A percentile compares a stretch with the other conserved stretches of the same genome.
Conservation (phyloP, 2,888 invertebrate species). For the Cataglyphis livida region DNA sequence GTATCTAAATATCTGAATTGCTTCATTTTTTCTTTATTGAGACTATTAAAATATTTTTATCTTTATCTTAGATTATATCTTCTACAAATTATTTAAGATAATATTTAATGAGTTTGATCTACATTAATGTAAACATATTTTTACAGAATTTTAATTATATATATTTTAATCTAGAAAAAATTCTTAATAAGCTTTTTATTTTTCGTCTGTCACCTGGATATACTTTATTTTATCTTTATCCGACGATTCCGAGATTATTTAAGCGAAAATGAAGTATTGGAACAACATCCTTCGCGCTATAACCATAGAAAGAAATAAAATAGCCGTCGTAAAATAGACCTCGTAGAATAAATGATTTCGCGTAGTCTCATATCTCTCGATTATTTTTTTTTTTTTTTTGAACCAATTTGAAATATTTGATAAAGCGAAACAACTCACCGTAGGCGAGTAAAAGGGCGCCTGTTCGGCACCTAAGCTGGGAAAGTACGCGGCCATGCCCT, state of each 20-base stretch:
- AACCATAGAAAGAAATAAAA: neutral
- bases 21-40: neutral
- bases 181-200: neutral
- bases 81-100: neutral
- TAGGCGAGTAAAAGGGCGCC: constrained; percentile 93
- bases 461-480: constrained; percentile 94
- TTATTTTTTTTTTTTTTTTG: too few relatives aligned
- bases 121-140: neutral
- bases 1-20: neutral
- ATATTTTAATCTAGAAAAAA: too few relatives aligned
- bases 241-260: neutral
- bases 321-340: neutral
- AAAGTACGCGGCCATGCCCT: constrained; percentile 94
- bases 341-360: neutral
- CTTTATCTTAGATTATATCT: neutral
- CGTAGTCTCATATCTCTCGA: neutral
- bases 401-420: neutral
- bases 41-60: neutral
- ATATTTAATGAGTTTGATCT: neutral
- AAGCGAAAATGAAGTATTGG: neutral
- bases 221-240: neutral
- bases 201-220: too few relatives aligned
- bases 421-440: constrained; percentile 89
- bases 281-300: neutral
- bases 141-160: neutral